Conservation (phyloP, 2,113 vertebrate species). For the Burhinus bistriatus region DNA sequence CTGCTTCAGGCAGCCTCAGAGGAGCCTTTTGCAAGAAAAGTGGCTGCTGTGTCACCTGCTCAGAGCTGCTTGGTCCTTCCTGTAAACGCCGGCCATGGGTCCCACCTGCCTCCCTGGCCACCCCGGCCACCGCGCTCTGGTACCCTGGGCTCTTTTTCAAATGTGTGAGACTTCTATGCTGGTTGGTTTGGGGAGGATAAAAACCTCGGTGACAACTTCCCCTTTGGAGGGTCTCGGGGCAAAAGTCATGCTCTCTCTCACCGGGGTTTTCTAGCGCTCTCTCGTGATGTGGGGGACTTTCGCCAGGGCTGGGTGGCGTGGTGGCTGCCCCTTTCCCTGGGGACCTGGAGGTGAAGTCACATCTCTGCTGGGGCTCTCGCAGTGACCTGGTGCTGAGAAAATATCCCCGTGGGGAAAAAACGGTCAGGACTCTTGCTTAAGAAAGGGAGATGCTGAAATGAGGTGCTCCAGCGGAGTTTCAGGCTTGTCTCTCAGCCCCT, state of each 20-base stretch:
- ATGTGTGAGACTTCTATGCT: accelerated
- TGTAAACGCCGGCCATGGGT: accelerated
- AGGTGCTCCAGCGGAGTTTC: accelerated
- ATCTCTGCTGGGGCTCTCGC: not conserved
- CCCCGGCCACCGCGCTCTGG: accelerated
- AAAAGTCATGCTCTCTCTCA: not conserved
- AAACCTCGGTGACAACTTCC: not conserved
- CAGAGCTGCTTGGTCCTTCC: not conserved
- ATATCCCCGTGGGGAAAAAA: accelerated
- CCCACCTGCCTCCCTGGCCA: not conserved
- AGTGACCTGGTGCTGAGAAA: not conserved
- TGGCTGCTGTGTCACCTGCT: accelerated
- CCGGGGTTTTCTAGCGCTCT: not conserved
- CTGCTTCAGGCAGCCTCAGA: not conserved
- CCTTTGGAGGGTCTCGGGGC: accelerated
- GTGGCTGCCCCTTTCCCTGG: not conserved
- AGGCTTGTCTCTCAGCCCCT: not conserved
- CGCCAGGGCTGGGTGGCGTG: accelerated
- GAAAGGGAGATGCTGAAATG: not conserved
- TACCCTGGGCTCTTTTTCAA: not conserved
- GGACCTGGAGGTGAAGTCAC: not conserved
- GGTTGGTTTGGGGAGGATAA: not conserved
- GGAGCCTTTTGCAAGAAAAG: not conserved
- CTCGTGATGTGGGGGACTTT: not conserved
- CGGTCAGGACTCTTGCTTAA: accelerated